Evolutionary conservation across 2,888 invertebrate species (phyloP), one percentile per base, ranked within the genome.

Genomic region (Tipula helvola): DNA sequence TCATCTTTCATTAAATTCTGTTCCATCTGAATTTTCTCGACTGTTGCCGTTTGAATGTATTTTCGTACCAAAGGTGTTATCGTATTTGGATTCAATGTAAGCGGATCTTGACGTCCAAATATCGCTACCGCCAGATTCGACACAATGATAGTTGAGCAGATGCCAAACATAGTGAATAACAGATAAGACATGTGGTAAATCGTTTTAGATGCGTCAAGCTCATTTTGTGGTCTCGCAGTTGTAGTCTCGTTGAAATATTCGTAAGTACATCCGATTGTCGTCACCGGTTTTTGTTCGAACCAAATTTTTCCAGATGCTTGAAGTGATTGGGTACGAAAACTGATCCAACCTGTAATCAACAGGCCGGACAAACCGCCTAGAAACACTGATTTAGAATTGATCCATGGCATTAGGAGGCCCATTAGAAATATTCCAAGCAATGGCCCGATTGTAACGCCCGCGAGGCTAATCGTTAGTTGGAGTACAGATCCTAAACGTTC

Each of bases 401-500:
- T 92, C 93, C 94, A 95, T 0, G 95, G 95, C 90, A 95, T 57
- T 57, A 92, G 92, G 0, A 95, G 93, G 0, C 95, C 95, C 89
- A 95, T 93, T 0, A 94, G 92, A 89, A 96, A 96, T 86, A 96
- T 93, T 85, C 95, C 96, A 2, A 95, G 91, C 86, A 95, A 93
- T 0, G 95, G 95, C 0, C 95, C 95, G 92, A 94, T 94, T 0
- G 94, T 93, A 89, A 95, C 93, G 0, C 95, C 94, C 88, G 93
- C 93, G 36, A 94, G 91, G 8, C 94, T 94, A 90, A 94, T 93
- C 0, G 94, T 93, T 88, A 95, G 90, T 89, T 94, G 93, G 36
- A 94, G 88, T 10, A 96, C 94, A n/a, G 95, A 94, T 10, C 96
- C 96, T 89, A 96, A 92, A 89, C 94, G 94, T 88, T 96, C 95